A percentile compares a stretch with the other conserved stretches of the same genome.
phyloP scores from a whole-genome alignment of 2,888 invertebrate species.

The Stratiomys singularior region DNA sequence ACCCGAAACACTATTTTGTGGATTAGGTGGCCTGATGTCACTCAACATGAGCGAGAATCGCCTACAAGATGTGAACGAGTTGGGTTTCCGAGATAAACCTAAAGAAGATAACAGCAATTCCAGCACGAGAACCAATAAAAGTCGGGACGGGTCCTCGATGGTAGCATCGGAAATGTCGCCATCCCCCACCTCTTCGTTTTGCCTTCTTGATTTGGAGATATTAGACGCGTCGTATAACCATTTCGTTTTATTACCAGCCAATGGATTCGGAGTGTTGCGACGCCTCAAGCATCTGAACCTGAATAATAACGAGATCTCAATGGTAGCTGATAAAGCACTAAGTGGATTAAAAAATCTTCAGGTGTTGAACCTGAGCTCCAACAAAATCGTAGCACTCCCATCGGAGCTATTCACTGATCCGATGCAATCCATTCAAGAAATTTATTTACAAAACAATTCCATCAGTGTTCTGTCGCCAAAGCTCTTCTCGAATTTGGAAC shows the following conservation, averaged over 20 bases:
- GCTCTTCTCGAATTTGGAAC: slow-evolving; percentile 85
- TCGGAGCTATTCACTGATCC: slow-evolving; percentile 85
- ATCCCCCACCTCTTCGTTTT: slow-evolving; percentile 60
- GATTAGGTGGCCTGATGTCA: slow-evolving; percentile 79
- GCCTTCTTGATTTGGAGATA: slow-evolving; percentile 82
- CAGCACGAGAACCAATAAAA: slow-evolving; percentile 46
- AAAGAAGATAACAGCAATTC: slow-evolving; percentile 27
- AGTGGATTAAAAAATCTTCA: slow-evolving; percentile 83
- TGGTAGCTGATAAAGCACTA: slow-evolving; percentile 86
- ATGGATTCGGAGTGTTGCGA: slow-evolving; percentile 82
- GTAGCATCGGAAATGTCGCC: slow-evolving; percentile 58
- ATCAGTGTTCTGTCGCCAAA: slow-evolving; percentile 86
- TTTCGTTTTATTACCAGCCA: slow-evolving; percentile 83
- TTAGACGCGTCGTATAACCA: slow-evolving; percentile 87
- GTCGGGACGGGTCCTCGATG: slow-evolving; percentile 41
- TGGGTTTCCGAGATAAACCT: slow-evolving; percentile 78
- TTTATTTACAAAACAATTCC: slow-evolving; percentile 91
- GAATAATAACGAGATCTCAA: slow-evolving; percentile 88
- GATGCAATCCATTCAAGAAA: slow-evolving; percentile 82
- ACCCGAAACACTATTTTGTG: slow-evolving; percentile 86
- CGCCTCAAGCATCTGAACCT: slow-evolving; percentile 83
- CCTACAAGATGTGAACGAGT: slow-evolving; percentile 86
- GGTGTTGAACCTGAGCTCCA: slow-evolving; percentile 88
- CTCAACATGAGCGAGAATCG: slow-evolving; percentile 89
- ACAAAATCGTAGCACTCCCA: slow-evolving; percentile 88